Conservation (phyloP, 2,888 invertebrate species). For the Eupithecia inturbata region DNA sequence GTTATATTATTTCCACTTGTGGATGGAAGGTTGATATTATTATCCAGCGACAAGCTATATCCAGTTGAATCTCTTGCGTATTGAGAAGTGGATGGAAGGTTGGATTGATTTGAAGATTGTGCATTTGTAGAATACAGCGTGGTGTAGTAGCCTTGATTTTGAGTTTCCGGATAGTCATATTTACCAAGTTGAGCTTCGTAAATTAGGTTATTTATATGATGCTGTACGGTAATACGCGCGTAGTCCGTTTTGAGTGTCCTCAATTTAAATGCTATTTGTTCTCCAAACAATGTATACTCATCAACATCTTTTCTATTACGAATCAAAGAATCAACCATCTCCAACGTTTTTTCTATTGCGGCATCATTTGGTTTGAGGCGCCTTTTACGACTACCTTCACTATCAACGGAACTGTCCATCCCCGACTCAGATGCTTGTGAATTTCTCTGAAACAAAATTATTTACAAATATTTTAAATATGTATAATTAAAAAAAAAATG, state of each 20-base stretch:
- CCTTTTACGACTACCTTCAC: conserved; percentile 41
- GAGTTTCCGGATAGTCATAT: conserved; percentile 39
- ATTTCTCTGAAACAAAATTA: conserved; percentile 35
- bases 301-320: conserved; percentile 39
- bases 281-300: conserved; percentile 41
- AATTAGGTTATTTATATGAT: conserved; percentile 42
- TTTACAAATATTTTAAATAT: conserved; percentile 35
- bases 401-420: conserved; percentile 41
- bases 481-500: conserved; percentile 27
- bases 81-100: conserved; percentile 38
- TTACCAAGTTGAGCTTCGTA: conserved; percentile 39
- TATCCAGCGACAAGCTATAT: conserved; percentile 29
- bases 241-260: conserved; percentile 39
- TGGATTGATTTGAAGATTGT: conserved; percentile 31
- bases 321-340: conserved; percentile 36
- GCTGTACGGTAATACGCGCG: conserved; percentile 41
- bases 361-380: conserved; percentile 37
- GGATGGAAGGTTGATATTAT: conserved; percentile 36
- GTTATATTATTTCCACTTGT: conserved; percentile 31
- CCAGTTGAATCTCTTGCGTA: conserved; percentile 32
- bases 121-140: conserved; percentile 35
- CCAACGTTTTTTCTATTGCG: conserved; percentile 38
- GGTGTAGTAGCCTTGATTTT: conserved; percentile 30
- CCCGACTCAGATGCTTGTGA: conserved; percentile 38
- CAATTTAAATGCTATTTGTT: conserved; percentile 39